Percentiles rank a stretch among this genome's conserved stretches.
Evolutionary conservation across 2,113 vertebrate genomes (phyloP).

Genomic region (Nesogale talazaci): DNA sequence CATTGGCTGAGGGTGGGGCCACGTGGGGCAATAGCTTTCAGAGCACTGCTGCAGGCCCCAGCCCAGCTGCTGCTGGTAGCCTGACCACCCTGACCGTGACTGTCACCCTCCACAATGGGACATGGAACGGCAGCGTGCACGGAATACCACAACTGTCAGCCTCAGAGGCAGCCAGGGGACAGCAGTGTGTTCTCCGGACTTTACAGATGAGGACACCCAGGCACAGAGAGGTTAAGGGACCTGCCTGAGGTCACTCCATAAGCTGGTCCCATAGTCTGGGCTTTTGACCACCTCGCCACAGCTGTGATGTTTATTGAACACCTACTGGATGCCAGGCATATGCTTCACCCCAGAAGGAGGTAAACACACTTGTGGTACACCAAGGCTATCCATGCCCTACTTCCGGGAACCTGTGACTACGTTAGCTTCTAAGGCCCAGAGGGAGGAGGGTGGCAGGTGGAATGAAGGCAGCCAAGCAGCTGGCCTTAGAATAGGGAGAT

Average conservation of each 20-base stretch:
- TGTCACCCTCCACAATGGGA: too few relatives aligned
- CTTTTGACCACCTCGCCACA: not conserved
- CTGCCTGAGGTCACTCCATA: not conserved
- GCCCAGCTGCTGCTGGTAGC: not conserved
- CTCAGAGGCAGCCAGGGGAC: not conserved
- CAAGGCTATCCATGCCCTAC: not conserved
- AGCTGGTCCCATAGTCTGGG: not conserved
- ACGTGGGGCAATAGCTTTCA: not conserved
- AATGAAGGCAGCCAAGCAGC: not conserved
- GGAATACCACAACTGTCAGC: not conserved
- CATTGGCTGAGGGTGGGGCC: not conserved
- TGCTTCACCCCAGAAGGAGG: not conserved
- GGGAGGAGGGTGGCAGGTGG: not conserved
- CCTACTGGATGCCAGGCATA: not conserved
- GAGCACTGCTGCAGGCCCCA: not conserved
- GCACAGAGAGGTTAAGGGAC: not conserved
- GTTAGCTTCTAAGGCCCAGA: not conserved
- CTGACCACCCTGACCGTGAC: not conserved
- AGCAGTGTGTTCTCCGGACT: not conserved
- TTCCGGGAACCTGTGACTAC: not conserved
- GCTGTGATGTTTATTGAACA: not conserved
- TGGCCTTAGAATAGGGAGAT: not conserved
- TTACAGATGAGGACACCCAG: not conserved
- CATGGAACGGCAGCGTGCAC: not conserved
- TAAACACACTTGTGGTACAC: not conserved